A percentile compares a stretch with the other conserved stretches of the same genome.
phyloP scores from a whole-genome alignment of 92 coral and sea anemone species.

The Ricordea florida region DNA sequence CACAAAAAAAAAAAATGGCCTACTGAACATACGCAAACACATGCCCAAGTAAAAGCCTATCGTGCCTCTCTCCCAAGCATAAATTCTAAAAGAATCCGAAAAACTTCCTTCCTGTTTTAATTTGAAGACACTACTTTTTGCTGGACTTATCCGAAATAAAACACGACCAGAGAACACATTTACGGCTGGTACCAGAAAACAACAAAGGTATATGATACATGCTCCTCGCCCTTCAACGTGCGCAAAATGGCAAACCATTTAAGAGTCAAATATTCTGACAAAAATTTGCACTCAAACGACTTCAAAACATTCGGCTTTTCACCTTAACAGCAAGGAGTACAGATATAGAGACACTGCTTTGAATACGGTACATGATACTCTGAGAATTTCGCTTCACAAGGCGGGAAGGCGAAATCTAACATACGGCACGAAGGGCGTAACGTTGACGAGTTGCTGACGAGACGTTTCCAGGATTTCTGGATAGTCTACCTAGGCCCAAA shows the following conservation, averaged over 20 bases:
- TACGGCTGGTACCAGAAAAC: conserved; percentile 5
- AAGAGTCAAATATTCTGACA: neutral
- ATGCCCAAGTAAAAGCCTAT: too few species aligned
- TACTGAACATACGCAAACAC: too few species aligned
- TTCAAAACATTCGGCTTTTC: neutral
- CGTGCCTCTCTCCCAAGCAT: too few species aligned
- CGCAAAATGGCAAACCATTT: neutral
- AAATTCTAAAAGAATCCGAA: too few species aligned
- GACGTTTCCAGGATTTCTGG: neutral
- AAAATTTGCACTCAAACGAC: neutral
- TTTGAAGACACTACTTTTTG: neutral
- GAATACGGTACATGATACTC: neutral
- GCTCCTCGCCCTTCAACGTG: neutral
- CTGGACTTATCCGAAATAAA: neutral
- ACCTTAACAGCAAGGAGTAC: neutral
- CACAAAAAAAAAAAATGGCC: neutral
- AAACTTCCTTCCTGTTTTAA: neutral
- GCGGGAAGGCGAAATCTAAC: conserved; percentile 3
- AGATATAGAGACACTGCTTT: neutral
- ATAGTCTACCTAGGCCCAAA: neutral
- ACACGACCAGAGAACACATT: neutral
- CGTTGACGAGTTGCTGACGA: neutral
- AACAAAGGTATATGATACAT: neutral
- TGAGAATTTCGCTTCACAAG: neutral
- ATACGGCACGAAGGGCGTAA: conserved; percentile 37